Evolutionary conservation across 2,113 vertebrate species (phyloP), one percentile per base, ranked within the genome.

Genomic region (Lontra canadensis): DNA sequence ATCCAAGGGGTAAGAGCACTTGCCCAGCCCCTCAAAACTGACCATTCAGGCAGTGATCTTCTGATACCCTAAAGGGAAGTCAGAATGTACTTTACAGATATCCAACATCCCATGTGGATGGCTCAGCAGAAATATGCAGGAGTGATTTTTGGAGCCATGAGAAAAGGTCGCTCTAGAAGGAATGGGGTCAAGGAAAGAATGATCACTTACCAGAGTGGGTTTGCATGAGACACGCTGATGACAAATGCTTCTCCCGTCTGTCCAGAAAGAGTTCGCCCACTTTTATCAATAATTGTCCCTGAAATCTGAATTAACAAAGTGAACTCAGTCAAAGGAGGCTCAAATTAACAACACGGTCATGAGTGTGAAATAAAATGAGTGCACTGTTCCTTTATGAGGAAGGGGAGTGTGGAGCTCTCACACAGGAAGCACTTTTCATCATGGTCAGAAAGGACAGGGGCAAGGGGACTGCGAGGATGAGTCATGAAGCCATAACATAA

Each of bases 211-310:
- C 99, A 99, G 63, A 99, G 98, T 0, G 99, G 99, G 6, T 99
- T 98, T 88, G 98, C 98, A 47, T 99, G 99, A 21, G 99, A 99
- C 34, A 99, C 86, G 44, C 99, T 99, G 98, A 99, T 99, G 83
- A 99, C 99, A 98, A 99, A 99, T 0, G 99, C 99, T 97, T 99
- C 99, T 59, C 99, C 99, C 0, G 99, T 99, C 98, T 99, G 99
- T 79, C 99, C 99, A 0, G 99, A 99, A 25, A 99, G 99, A 20
- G 99, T 99, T 7, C 99, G 99, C 2, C 99, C 99, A 97, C 99
- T 99, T 97, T 99, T 99, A 98, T 99, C 99, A 69, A 99, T 99
- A 65, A 99, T 99, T 21, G 99, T 99, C 69, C 99, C 99, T 36
- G 99, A 99, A 98, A 99, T 99, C 99, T 99, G 96, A 81, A 94